phyloP scores from a whole-genome alignment of 1,140 invertebrate species.

The Lerema accius region DNA sequence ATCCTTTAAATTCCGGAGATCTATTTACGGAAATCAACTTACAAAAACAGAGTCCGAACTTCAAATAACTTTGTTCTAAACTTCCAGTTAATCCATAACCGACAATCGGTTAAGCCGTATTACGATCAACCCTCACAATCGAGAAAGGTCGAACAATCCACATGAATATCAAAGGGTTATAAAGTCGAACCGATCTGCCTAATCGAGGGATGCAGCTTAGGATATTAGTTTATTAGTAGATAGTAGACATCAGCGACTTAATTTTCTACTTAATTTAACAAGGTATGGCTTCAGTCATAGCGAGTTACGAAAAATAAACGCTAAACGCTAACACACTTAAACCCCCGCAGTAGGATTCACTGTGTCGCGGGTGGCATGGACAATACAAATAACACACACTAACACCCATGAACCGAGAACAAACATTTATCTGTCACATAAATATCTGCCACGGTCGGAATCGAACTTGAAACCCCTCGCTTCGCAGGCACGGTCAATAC shows the following conservation, averaged over 20 bases:
- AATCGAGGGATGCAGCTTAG: constrained; percentile 28
- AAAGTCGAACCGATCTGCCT: constrained; percentile 24
- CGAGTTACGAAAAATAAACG: neutral
- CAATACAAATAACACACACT: too few species aligned
- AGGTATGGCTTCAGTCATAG: neutral
- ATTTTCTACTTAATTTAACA: constrained; percentile 32
- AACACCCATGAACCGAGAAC: too few species aligned
- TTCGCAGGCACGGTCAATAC: too few species aligned
- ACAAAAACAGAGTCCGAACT: neutral
- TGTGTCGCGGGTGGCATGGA: too few species aligned
- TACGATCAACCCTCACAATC: constrained; percentile 30
- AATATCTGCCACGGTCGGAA: too few species aligned
- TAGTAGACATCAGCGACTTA: constrained; percentile 25
- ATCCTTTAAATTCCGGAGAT: too few species aligned
- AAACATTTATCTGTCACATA: too few species aligned
- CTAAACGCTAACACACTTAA: too few species aligned
- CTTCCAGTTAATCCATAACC: constrained; percentile 38
- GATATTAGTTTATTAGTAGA: constrained; percentile 30
- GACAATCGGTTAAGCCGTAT: constrained; percentile 43
- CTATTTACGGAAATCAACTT: too few species aligned
- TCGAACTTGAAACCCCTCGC: too few species aligned
- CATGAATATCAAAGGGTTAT: constrained; percentile 29
- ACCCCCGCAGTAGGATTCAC: too few species aligned
- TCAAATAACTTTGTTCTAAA: neutral
- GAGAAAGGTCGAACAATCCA: constrained; percentile 24